These are phyloP conservation scores for Melanotus villosus DNA, from an alignment of 2,888 invertebrate species.

Conservation along the genomic window DNA sequence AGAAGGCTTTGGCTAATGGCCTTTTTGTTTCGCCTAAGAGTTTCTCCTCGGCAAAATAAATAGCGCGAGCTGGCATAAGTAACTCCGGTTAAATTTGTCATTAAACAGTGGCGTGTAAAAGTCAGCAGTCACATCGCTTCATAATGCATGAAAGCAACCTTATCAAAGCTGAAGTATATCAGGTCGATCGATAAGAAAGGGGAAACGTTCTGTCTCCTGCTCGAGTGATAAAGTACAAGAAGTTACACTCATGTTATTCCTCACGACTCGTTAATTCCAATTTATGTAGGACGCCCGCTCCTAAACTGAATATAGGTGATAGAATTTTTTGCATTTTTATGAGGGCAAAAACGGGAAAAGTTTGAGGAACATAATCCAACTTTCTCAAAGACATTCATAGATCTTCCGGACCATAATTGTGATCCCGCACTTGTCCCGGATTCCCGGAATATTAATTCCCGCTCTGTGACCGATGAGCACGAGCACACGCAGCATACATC, in stretches of 20 bases:
- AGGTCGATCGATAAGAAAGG: conserved; percentile 32
- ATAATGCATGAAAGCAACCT: conserved; percentile 29
- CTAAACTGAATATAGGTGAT: conserved; percentile 47
- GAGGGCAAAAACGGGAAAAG: conserved; percentile 41
- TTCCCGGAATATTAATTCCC: conserved; percentile 41
- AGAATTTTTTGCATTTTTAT: conserved; percentile 48
- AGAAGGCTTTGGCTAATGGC: conserved; percentile 48
- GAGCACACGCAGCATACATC: conserved; percentile 33
- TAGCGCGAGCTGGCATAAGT: conserved; percentile 38
- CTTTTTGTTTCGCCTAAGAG: conserved; percentile 47
- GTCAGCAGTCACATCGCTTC: conserved; percentile 23
- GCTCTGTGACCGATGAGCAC: conserved; percentile 34
- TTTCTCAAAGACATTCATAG: conserved; percentile 37
- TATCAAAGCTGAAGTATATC: conserved; percentile 34
- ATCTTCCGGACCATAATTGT: conserved; percentile 41
- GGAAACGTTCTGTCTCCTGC: conserved; percentile 40
- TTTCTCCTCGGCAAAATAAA: conserved; percentile 45
- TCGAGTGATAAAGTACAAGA: conserved; percentile 47
- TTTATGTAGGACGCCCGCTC: conserved; percentile 42
- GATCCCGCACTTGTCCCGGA: conserved; percentile 33
- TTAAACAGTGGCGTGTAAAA: conserved; percentile 36
- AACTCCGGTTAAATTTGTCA: conserved; percentile 44
- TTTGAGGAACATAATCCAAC: conserved; percentile 42
- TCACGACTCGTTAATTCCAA: conserved; percentile 49
- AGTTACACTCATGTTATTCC: conserved; percentile 45